Base-by-base conservation (phyloP, 2,113 vertebrate genomes). In the Cryptomyrus ogoouensis region DNA sequence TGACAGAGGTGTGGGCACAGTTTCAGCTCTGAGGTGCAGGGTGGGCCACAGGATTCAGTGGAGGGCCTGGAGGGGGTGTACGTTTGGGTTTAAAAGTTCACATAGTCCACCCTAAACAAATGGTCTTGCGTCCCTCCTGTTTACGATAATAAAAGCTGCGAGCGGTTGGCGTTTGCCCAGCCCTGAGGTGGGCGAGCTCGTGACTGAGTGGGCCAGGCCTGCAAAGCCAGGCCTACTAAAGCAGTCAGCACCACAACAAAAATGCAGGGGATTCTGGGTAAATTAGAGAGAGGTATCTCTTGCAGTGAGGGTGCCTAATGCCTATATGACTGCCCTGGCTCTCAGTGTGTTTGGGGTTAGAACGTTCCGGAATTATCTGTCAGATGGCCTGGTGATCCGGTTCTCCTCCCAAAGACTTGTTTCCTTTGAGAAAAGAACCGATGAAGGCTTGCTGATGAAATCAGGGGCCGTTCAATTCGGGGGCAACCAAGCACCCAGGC, bases 381-480 rank as follows among this genome's bases (percentile, higher is more conserved):
- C 3, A 77, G 70, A 47, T 1, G 6, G 44, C 5, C 44, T 66
- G 62, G 62, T 66, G 5, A 24, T 49, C 21, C 2, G 8, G 46
- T 13, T 85, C 21, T 50, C 44, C 44, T 85, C 47, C 21, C n/a
- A 49, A 27, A 47, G 39, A 47, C 46, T 21, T 24, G 21, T 31
- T 46, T 83, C 39, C 31, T 0, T 3, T 5, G 39, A 19, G 80
- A 83, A 83, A 9, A 39, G 42, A 39, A 21, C 19, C 1, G 6
- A 8, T 46, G 80, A 93, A 39, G 77, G 80, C 87, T 92, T 93
- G 89, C 83, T 91, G 91, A 94, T 88, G 93, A 89, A 87, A 90
- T 92, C 24, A 92, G 93, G 91, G 93, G 83, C 70, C n/a, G 50
- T 66, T 31, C 70, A 84, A 39, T 52, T 77, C 8, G 2, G 53